These are phyloP conservation scores for Meiosimyza platycephala DNA, from an alignment of 2,888 invertebrate genomes.

Conservation along the genomic window DNA sequence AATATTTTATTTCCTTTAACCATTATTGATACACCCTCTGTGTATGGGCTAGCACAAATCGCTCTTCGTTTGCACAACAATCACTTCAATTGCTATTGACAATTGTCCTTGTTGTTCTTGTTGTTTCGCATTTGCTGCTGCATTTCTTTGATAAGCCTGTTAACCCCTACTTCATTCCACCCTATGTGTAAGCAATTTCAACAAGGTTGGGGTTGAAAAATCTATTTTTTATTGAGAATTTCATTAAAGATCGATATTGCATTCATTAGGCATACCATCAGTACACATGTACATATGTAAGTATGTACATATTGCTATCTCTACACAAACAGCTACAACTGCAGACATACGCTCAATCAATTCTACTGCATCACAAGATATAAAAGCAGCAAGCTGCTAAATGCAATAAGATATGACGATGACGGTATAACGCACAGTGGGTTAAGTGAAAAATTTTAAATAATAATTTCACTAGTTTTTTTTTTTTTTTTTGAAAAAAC, in stretches of 20 bases:
- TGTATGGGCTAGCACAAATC: background rate
- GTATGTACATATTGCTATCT: background rate
- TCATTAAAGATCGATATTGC: conserved; percentile 34
- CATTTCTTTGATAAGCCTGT: background rate
- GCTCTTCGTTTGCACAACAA: conserved; percentile 20
- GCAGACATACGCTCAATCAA: background rate
- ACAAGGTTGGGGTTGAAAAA: background rate
- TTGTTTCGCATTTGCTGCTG: conserved; percentile 1
- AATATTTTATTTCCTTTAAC: too few relatives aligned
- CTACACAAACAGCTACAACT: background rate
- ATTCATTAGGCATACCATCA: conserved; percentile 22
- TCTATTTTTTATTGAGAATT: conserved; percentile 17
- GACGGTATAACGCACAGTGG: too few relatives aligned
- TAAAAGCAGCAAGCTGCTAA: background rate
- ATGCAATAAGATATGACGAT: too few relatives aligned
- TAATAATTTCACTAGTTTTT: too few relatives aligned
- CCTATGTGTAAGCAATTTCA: background rate
- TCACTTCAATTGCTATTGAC: conserved; percentile 19
- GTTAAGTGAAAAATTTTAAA: too few relatives aligned
- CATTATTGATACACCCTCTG: too few relatives aligned
- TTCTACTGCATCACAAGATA: background rate
- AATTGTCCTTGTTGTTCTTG: conserved; percentile 8
- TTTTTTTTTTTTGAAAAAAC: too few relatives aligned
- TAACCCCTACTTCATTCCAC: background rate
- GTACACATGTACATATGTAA: conserved; percentile 14